A percentile compares a stretch with the other conserved stretches of the same genome.
These are phyloP conservation scores for Liposcelis brunnea DNA, from an alignment of 2,888 invertebrate species.

Conservation along the genomic window DNA sequence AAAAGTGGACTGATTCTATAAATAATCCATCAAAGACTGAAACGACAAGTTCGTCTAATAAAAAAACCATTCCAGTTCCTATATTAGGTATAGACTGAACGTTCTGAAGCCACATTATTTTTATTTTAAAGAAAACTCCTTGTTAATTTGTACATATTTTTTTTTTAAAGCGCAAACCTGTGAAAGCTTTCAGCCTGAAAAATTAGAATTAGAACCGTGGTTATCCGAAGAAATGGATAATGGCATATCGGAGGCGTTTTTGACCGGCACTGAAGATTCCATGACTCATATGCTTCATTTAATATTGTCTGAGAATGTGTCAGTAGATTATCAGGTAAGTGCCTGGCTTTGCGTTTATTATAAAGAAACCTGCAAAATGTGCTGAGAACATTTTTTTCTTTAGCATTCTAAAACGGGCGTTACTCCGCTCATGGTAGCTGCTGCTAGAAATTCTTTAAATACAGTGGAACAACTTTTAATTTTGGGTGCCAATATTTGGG, in stretches of 20 bases:
- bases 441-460: constrained; percentile 47
- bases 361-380: neutral
- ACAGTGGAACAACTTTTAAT: constrained; percentile 51
- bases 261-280: constrained; percentile 39
- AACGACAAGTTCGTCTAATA: too few species aligned
- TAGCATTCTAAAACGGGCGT: constrained; percentile 44
- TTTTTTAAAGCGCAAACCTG: constrained; percentile 16
- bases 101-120: too few species aligned
- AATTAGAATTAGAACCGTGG: constrained; percentile 31
- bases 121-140: neutral
- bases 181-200: constrained; percentile 23
- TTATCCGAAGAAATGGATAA: constrained; percentile 47
- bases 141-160: neutral
- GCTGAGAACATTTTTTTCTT: constrained; percentile 17
- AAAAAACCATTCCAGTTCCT: too few species aligned
- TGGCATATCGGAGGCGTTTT: constrained; percentile 42
- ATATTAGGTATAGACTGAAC: too few species aligned
- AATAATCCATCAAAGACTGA: too few species aligned
- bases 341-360: constrained; percentile 7
- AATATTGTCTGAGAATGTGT: constrained; percentile 59
- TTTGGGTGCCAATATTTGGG: constrained; percentile 44
- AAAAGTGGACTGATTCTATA: constrained; percentile 24
- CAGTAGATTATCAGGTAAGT: constrained; percentile 43
- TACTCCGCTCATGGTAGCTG: constrained; percentile 64
- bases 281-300: constrained; percentile 61